A percentile compares a stretch with the other conserved stretches of the same genome.
These are phyloP conservation scores for Platerodrilus igneus DNA, from an alignment of 2,888 invertebrate genomes.

Conservation along the genomic window DNA sequence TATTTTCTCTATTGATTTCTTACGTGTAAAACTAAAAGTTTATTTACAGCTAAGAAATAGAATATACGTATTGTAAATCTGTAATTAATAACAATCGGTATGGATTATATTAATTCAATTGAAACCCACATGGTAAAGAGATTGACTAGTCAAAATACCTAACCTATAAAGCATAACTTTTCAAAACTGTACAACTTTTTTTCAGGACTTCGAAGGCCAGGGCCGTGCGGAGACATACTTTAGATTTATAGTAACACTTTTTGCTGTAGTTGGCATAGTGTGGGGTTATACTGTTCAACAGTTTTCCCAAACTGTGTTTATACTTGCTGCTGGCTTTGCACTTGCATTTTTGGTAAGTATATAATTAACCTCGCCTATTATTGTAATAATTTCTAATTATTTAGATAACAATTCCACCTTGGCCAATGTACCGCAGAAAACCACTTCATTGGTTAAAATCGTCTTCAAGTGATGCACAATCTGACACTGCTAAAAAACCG, in stretches of 20 bases:
- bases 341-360: conserved; percentile 73
- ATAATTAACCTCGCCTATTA: conserved; percentile 35
- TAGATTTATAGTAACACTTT: conserved; percentile 82
- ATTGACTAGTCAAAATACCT: too few relatives aligned
- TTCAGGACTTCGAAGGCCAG: conserved; percentile 86
- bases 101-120: conserved; percentile 36
- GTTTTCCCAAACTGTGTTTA: conserved; percentile 92
- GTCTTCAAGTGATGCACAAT: conserved; percentile 29
- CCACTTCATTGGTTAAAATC: conserved; percentile 88
- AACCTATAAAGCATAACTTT: too few relatives aligned
- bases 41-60: too few relatives aligned
- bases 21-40: too few relatives aligned
- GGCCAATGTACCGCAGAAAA: conserved; percentile 89
- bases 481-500: conserved; percentile 37
- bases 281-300: conserved; percentile 94
- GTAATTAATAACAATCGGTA: too few relatives aligned
- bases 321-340: conserved; percentile 85
- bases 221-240: conserved; percentile 84
- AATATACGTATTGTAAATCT: too few relatives aligned
- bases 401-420: conserved; percentile 87
- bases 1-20: too few relatives aligned
- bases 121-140: conserved; percentile 48
- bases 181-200: conserved; percentile 23
- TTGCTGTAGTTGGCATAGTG: conserved; percentile 84
- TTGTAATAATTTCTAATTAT: conserved; percentile 43